phyloP scores from a whole-genome alignment of 2,888 invertebrate genomes.

The Drosophila kokeensis region DNA sequence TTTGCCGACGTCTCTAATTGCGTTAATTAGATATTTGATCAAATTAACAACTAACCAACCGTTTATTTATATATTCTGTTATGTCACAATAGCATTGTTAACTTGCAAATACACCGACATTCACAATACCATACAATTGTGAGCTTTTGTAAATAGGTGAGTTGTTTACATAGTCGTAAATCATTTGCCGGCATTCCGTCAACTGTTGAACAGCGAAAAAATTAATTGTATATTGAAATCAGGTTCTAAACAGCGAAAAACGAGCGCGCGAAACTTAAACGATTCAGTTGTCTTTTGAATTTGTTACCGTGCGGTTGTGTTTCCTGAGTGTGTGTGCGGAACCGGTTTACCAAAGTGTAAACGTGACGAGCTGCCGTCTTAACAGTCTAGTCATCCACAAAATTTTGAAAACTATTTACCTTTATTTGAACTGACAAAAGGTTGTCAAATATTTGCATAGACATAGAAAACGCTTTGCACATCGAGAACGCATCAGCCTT shows the following conservation, averaged over 20 bases:
- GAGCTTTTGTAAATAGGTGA: not conserved
- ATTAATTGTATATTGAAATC: conserved; percentile 43
- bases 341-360: conserved; percentile 62
- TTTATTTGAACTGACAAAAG: conserved; percentile 46
- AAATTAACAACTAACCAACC: conserved; percentile 1
- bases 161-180: conserved; percentile 2
- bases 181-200: conserved; percentile 38
- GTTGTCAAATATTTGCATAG: conserved; percentile 58
- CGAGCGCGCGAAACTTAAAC: conserved; percentile 48
- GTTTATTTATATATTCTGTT: not conserved
- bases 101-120: no score
- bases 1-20: not conserved
- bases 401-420: conserved; percentile 50
- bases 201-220: conserved; percentile 45
- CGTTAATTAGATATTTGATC: conserved; percentile 9
- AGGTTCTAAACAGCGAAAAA: conserved; percentile 50
- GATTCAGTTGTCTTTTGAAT: conserved; percentile 72
- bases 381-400: conserved; percentile 1
- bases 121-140: not conserved
- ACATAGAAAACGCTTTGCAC: conserved; percentile 37
- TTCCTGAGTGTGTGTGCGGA: conserved; percentile 24
- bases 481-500: conserved; percentile 39
- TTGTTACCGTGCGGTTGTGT: conserved; percentile 68
- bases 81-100: not conserved
- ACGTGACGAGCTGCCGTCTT: conserved; percentile 44